Conservation (phyloP, 2,113 vertebrate genomes). For the Larimichthys crocea region DNA sequence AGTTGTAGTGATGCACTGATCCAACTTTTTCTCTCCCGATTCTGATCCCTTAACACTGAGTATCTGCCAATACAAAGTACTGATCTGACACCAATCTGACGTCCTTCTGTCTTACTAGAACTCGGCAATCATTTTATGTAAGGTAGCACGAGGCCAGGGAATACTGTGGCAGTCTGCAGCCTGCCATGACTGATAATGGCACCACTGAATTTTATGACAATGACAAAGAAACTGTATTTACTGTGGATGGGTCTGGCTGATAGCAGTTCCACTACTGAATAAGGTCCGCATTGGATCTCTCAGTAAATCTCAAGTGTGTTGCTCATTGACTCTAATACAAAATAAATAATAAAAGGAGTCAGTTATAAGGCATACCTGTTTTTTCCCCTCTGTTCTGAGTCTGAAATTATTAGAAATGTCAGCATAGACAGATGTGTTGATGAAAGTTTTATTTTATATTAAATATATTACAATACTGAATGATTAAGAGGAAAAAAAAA, state of each 20-base stretch:
- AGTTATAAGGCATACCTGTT: neutral
- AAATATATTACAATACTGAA: slow-evolving; percentile 90
- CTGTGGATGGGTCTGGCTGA: neutral
- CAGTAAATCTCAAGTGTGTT: neutral
- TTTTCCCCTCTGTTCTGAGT: neutral
- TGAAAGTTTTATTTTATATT: slow-evolving; percentile 89
- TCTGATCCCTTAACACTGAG: neutral
- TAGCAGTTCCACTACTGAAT: neutral
- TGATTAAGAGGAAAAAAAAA: slow-evolving; percentile 82
- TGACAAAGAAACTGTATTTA: neutral
- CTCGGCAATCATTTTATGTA: neutral
- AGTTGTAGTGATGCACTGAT: slow-evolving; percentile 8
- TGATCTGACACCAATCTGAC: neutral
- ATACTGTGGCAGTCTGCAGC: neutral
- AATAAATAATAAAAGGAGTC: neutral
- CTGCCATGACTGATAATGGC: neutral
- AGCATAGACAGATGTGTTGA: slow-evolving; percentile 67
- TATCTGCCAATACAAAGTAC: neutral
- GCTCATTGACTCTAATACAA: neutral
- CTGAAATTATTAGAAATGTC: slow-evolving; percentile 24
- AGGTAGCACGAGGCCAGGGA: neutral
- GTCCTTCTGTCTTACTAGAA: neutral
- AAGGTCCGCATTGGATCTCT: neutral
- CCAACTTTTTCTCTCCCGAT: neutral
- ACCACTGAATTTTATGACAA: neutral